These are phyloP conservation scores for Oreochromis niloticus DNA, from an alignment of 2,113 vertebrate species.

Conservation along the genomic window DNA sequence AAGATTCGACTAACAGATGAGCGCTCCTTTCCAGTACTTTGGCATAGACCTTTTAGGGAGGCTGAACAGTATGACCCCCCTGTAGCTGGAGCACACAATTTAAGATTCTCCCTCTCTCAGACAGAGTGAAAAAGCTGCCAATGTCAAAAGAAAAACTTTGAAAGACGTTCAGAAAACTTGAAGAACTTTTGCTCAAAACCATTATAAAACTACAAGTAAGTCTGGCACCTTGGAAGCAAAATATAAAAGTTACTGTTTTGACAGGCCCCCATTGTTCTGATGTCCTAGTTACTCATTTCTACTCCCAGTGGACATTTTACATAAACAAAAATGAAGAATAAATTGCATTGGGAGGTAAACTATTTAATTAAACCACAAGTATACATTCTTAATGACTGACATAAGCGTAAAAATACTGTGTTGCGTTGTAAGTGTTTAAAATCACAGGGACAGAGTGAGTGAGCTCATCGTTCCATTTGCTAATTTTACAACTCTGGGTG, in stretches of 20 bases:
- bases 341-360: neutral
- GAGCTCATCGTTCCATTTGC: conserved; percentile 51
- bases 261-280: neutral
- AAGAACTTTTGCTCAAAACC: neutral
- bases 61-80: neutral
- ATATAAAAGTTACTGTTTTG: neutral
- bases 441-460: neutral
- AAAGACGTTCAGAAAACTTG: neutral
- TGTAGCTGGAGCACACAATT: neutral
- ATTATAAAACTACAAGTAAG: neutral
- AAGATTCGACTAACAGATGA: neutral
- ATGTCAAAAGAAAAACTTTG: neutral
- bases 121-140: neutral
- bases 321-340: neutral
- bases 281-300: neutral
- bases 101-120: neutral
- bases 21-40: neutral
- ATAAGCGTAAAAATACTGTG: neutral
- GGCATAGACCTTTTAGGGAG: neutral
- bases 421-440: neutral
- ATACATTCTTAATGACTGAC: neutral
- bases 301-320: neutral
- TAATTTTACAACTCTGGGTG: conserved; percentile 23
- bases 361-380: neutral
- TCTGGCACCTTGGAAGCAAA: neutral